phyloP scores from a whole-genome alignment of 2,888 invertebrate genomes.

The Caenorhabditis zanzibari region DNA sequence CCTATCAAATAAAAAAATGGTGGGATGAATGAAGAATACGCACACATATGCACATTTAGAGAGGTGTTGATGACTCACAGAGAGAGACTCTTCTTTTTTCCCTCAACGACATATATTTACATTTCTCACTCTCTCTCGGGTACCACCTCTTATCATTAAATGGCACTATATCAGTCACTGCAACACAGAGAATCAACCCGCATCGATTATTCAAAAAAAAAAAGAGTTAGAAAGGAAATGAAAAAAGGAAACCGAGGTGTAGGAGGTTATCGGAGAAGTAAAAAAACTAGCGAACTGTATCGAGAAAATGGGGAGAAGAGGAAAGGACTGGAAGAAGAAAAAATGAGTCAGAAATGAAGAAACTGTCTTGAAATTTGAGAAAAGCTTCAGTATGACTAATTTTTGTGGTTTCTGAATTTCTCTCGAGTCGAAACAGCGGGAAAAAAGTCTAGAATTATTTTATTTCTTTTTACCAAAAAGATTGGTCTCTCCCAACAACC shows the following conservation, averaged over 20 bases:
- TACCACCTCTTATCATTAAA: slow-evolving; percentile 25
- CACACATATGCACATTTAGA: slow-evolving; percentile 8
- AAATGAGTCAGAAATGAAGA: slow-evolving; percentile 22
- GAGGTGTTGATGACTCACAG: neutral
- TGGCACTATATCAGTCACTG: slow-evolving; percentile 22
- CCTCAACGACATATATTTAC: slow-evolving; percentile 32
- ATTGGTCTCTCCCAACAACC: neutral
- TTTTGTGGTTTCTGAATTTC: too few species aligned
- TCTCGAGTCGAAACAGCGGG: neutral
- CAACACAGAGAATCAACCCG: slow-evolving; percentile 5
- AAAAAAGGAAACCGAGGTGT: neutral
- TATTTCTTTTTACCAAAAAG: too few species aligned
- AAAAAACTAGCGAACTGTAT: slow-evolving; percentile 29
- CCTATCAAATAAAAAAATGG: neutral
- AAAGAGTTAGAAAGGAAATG: neutral
- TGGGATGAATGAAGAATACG: slow-evolving; percentile 1
- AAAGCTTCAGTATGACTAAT: neutral
- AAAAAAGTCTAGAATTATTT: too few species aligned
- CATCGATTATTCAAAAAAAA: slow-evolving; percentile 51
- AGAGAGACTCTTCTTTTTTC: neutral
- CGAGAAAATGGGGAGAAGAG: neutral
- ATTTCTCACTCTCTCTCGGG: slow-evolving; percentile 25
- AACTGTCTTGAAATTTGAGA: neutral
- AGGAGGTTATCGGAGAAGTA: slow-evolving; percentile 16
- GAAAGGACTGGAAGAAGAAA: slow-evolving; percentile 1